A percentile compares a stretch with the other conserved stretches of the same genome.
Evolutionary conservation across 1,140 invertebrate genomes (phyloP).

Genomic region (Bombus pascuorum): DNA sequence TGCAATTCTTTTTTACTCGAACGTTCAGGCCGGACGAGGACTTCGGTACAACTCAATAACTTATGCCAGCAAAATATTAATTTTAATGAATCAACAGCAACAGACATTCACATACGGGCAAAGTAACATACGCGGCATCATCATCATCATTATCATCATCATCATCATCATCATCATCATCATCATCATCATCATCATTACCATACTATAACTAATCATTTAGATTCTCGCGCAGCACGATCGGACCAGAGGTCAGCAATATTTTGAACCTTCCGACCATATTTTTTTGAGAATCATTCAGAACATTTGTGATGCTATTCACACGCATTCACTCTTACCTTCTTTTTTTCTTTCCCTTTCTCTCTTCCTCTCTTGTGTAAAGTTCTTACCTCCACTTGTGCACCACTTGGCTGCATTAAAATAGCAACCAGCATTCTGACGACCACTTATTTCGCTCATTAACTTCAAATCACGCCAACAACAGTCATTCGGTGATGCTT

Average conservation of each 20-base stretch:
- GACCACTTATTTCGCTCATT: slow-evolving; percentile 24
- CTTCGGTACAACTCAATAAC: slow-evolving; percentile 72
- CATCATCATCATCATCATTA: slow-evolving; percentile 48
- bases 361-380: slow-evolving; percentile 1
- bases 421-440: slow-evolving; percentile 12
- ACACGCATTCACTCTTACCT: slow-evolving; percentile 26
- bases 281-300: slow-evolving; percentile 42
- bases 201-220: slow-evolving; percentile 60
- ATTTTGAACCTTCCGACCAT: slow-evolving; percentile 41
- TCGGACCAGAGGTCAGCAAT: slow-evolving; percentile 56
- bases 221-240: slow-evolving; percentile 62
- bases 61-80: slow-evolving; percentile 75
- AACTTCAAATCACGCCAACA: slow-evolving; percentile 9
- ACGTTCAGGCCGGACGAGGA: slow-evolving; percentile 70
- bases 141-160: slow-evolving; percentile 31
- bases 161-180: slow-evolving; percentile 34
- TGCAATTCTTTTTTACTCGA: slow-evolving; percentile 3
- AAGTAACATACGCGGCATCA: slow-evolving; percentile 66
- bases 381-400: slow-evolving; percentile 28
- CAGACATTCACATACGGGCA: slow-evolving; percentile 71
- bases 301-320: slow-evolving; percentile 46
- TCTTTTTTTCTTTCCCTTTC: slow-evolving; percentile 9
- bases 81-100: slow-evolving; percentile 76
- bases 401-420: slow-evolving; percentile 39
- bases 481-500: slow-evolving; percentile 23